Conservation (phyloP, 1,140 invertebrate genomes). For the Drosophila littoralis region DNA sequence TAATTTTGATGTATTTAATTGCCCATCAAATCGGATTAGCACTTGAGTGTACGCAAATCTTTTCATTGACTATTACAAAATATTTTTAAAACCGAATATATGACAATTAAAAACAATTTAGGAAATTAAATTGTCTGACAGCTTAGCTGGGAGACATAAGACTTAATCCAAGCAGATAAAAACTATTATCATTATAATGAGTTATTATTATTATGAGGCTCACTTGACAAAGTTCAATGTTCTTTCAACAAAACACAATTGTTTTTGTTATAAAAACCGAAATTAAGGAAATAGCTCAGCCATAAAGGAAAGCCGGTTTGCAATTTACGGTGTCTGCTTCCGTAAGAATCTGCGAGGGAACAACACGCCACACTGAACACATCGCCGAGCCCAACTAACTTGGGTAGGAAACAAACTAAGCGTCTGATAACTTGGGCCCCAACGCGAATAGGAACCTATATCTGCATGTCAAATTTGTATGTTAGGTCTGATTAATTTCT, state of each 20-base stretch:
- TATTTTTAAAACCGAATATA: background rate
- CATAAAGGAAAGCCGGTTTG: conserved; percentile 32
- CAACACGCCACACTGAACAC: conserved; percentile 25
- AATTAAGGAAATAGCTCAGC: conserved; percentile 26
- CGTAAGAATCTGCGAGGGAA: conserved; percentile 18
- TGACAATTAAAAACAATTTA: conserved; percentile 11
- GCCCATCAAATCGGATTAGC: conserved; percentile 8
- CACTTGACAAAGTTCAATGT: conserved; percentile 21
- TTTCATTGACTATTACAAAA: conserved; percentile 3
- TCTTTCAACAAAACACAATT: conserved; percentile 23
- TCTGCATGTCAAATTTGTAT: conserved; percentile 11
- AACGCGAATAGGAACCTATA: background rate
- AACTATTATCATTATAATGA: background rate
- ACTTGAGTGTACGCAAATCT: conserved; percentile 4
- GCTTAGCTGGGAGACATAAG: background rate
- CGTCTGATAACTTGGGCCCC: background rate
- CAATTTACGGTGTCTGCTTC: conserved; percentile 26
- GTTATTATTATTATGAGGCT: background rate
- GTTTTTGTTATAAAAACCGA: background rate
- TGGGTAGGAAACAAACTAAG: background rate
- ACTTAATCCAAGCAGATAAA: background rate
- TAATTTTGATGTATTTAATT: conserved; percentile 6
- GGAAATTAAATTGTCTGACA: background rate
- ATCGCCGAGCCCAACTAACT: background rate
- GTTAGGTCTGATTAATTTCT: conserved; percentile 39